A percentile compares a stretch with the other conserved stretches of the same genome.
phyloP scores from a whole-genome alignment of 1,140 invertebrate genomes.

The Phenacoccus solenopsis region DNA sequence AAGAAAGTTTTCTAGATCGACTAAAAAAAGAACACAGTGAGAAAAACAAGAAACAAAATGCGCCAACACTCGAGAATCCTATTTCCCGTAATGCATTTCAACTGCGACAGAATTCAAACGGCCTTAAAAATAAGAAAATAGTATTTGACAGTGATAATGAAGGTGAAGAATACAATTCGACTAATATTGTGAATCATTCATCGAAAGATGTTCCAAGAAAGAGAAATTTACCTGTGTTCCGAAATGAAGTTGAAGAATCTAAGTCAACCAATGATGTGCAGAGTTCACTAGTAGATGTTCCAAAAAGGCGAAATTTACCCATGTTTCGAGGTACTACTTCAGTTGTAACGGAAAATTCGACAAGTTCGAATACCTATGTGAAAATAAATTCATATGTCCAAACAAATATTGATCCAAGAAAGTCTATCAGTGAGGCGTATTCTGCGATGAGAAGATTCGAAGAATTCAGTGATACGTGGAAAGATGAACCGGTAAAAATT shows the following conservation, averaged over 20 bases:
- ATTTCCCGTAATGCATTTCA: not conserved
- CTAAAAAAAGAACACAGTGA: not conserved
- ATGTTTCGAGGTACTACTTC: constrained; percentile 7
- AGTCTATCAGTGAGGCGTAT: not conserved
- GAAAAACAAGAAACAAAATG: not conserved
- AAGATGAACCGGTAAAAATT: not conserved
- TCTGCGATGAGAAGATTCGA: constrained; percentile 1
- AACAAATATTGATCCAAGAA: too few species aligned
- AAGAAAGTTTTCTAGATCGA: not conserved
- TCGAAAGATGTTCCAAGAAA: not conserved
- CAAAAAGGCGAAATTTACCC: not conserved
- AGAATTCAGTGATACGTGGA: not conserved
- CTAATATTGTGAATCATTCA: not conserved
- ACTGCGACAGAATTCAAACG: not conserved
- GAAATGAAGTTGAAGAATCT: not conserved
- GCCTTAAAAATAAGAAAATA: not conserved
- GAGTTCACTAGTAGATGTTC: not conserved
- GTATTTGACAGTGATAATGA: not conserved
- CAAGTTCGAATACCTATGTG: too few species aligned
- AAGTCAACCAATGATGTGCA: not conserved
- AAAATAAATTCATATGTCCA: too few species aligned
- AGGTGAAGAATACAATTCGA: not conserved
- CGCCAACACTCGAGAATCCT: too few species aligned
- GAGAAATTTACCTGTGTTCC: not conserved
- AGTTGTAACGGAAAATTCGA: not conserved